These are phyloP conservation scores for Anoplius nigerrimus DNA, from an alignment of 2,888 invertebrate species.

Conservation along the genomic window DNA sequence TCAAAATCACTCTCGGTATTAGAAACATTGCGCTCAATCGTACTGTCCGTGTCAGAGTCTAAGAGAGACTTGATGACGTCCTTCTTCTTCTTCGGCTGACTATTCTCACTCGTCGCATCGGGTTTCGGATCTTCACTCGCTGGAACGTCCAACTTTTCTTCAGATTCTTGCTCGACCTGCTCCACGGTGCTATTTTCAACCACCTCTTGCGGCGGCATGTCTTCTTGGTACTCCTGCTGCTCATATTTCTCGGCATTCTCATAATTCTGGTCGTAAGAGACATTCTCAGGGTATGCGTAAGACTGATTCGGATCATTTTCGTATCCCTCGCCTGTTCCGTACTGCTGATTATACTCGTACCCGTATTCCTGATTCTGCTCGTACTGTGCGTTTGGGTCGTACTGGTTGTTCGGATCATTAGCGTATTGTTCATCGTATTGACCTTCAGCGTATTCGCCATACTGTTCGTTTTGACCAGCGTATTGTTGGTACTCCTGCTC, in stretches of 20 bases:
- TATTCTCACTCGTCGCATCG: neutral
- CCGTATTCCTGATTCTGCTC: constrained; percentile 25
- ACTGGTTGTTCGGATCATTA: constrained; percentile 38
- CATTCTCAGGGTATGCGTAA: constrained; percentile 32
- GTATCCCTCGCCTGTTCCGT: constrained; percentile 29
- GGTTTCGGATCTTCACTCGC: neutral
- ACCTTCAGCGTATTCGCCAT: constrained; percentile 41
- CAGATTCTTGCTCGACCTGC: constrained; percentile 31
- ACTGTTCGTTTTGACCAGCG: constrained; percentile 43
- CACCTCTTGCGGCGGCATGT: neutral
- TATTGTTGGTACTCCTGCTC: constrained; percentile 36
- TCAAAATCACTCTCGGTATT: constrained; percentile 72
- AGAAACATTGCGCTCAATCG: constrained; percentile 68
- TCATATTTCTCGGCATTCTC: constrained; percentile 10
- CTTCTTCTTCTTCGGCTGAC: constrained; percentile 57
- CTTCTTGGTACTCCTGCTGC: constrained; percentile 9
- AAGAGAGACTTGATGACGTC: constrained; percentile 63
- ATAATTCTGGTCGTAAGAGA: constrained; percentile 29
- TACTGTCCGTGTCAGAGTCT: constrained; percentile 71
- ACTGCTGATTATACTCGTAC: constrained; percentile 31
- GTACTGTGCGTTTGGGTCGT: constrained; percentile 42
- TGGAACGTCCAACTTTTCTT: constrained; percentile 6
- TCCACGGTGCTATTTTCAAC: neutral
- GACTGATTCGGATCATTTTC: constrained; percentile 37
- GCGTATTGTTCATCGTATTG: constrained; percentile 38